Evolutionary conservation across 2,113 vertebrate species (phyloP).

Genomic region (Corydoras sp.): DNA sequence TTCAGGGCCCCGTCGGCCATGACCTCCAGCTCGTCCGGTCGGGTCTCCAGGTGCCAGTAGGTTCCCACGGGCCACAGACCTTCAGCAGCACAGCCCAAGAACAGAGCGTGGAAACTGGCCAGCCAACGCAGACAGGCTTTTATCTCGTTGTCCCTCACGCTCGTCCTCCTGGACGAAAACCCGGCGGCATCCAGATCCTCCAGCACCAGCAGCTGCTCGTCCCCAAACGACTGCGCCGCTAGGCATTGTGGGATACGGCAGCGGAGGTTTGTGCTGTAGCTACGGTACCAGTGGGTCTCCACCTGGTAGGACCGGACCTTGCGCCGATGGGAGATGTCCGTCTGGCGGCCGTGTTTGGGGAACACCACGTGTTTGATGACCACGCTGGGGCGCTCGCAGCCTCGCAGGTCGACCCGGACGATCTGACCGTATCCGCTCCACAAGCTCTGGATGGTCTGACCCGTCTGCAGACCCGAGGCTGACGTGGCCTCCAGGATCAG

Average conservation of each 20-base stretch:
- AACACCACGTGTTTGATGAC: conserved; percentile 67
- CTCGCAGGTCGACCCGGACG: conserved; percentile 60
- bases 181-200: conserved; percentile 66
- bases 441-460: conserved; percentile 61
- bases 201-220: conserved; percentile 68
- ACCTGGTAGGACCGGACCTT: conserved; percentile 69
- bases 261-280: conserved; percentile 54
- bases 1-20: conserved; percentile 59
- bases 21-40: conserved; percentile 66
- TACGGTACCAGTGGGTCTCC: conserved; percentile 69
- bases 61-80: conserved; percentile 68
- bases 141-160: conserved; percentile 54
- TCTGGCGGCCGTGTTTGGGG: conserved; percentile 54
- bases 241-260: conserved; percentile 61
- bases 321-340: conserved; percentile 59
- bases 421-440: conserved; percentile 71
- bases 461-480: conserved; percentile 52
- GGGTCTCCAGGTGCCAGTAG: conserved; percentile 72
- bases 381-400: conserved; percentile 57
- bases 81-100: conserved; percentile 52
- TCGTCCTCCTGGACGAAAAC: conserved; percentile 60
- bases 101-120: conserved; percentile 66
- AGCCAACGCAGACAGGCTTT: conserved; percentile 67
- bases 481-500: conserved; percentile 58
- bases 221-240: conserved; percentile 55